Percentiles rank a stretch among this genome's conserved stretches.
Evolutionary conservation across 2,113 vertebrate species (phyloP).

Genomic region (Phaetusa simplex): DNA sequence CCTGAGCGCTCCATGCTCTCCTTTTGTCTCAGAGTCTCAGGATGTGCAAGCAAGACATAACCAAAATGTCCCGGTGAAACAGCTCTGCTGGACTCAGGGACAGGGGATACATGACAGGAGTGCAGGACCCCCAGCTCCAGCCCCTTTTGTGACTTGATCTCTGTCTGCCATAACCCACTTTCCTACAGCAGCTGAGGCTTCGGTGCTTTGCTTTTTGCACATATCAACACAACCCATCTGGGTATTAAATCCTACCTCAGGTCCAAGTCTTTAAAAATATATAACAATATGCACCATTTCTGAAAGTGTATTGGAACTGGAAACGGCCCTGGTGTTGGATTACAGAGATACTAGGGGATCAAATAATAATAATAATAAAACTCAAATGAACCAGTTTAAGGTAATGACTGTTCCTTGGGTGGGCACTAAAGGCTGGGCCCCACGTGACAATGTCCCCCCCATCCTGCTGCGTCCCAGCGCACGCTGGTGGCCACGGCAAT

Average conservation of each 20-base stretch:
- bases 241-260: neutral
- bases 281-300: neutral
- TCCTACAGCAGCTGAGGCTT: neutral
- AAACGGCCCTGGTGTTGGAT: neutral
- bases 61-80: neutral
- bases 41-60: neutral
- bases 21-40: neutral
- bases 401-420: neutral
- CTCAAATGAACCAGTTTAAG: neutral
- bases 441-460: rapidly evolving
- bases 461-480: rapidly evolving
- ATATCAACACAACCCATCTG: neutral
- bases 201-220: neutral
- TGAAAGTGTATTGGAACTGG: neutral
- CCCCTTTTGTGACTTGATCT: neutral
- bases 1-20: neutral
- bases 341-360: neutral
- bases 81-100: neutral
- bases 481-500: neutral
- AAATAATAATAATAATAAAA: neutral
- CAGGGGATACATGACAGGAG: neutral
- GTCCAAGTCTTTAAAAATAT: neutral
- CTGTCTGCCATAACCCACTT: neutral
- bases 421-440: neutral
- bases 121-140: neutral